Base-by-base conservation (phyloP, 2,113 vertebrate species). In the Pseudonaja textilis region DNA sequence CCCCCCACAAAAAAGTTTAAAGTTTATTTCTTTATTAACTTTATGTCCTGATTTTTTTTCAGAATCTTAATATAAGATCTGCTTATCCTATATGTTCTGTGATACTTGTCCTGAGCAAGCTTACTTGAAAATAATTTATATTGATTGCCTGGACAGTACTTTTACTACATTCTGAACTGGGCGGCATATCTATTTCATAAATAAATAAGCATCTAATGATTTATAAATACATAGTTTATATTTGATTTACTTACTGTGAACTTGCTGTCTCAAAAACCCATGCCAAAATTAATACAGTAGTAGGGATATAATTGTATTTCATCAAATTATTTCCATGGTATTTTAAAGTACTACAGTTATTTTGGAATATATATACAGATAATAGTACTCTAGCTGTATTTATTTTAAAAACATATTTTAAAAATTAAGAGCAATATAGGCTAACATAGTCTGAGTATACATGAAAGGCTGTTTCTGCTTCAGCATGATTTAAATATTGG, bases 401-500 rank as follows among this genome's bases (percentile, higher is more conserved):
- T 61, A 16, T 88, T 34, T 42, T 55, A 8, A 3, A 39, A 57
- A 56, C 23, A 26, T 52, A 22, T 90, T 54, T 90, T 0, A 1
- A 9, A 1, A 85, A 47, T 18, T n/a, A 88, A 91, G 64, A 54
- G 0, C 0, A 85, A 12, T 2, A 11, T 0, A 0, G 0, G 64
- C 86, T 34, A 91, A 74, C n/a, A 2, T 69, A 10, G 92, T 18
- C 7, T n/a, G 4, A 4, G 3, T 26, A 42, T 42, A 42, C 81
- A 64, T 64, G 56, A 23, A 34, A 86, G 55, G 61, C 59, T 86
- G 52, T 29, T 87, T 16, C 0, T 74, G 6, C 1, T 4, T 1
- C 0, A 7, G 42, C 89, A 93, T 59, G 14, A 12, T 87, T 42
- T 22, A 93, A 92, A 56, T 45, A 0, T 25, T 91, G 23, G 1